Conservation (phyloP, 2,888 invertebrate species). For the Itoplectis maculator region DNA sequence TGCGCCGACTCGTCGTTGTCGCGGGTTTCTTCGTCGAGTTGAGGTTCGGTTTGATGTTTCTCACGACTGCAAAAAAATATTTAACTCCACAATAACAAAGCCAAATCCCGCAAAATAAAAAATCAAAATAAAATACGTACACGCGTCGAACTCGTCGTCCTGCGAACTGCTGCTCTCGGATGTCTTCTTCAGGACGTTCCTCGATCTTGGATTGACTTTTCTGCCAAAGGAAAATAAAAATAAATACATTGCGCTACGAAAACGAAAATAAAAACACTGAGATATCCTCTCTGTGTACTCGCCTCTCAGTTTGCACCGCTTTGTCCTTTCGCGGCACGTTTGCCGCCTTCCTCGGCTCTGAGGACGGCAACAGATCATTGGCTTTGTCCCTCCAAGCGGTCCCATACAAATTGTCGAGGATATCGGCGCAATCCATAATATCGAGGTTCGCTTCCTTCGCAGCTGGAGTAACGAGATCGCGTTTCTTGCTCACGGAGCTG, state of each 20-base stretch:
- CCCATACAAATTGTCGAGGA: conserved; percentile 86
- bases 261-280: not conserved
- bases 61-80: conserved; percentile 60
- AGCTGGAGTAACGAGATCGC: not conserved
- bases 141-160: conserved; percentile 69
- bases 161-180: conserved; percentile 69
- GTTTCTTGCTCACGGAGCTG: not conserved
- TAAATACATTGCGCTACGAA: not conserved
- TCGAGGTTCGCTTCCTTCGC: conserved; percentile 43
- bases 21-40: conserved; percentile 63
- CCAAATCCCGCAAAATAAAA: not conserved
- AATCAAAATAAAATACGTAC: conserved; percentile 68
- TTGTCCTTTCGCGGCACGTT: conserved; percentile 68
- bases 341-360: conserved; percentile 75
- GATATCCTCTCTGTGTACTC: conserved; percentile 16
- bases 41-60: conserved; percentile 63
- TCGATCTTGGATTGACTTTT: conserved; percentile 67
- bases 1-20: conserved; percentile 52
- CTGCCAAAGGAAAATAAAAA: conserved; percentile 57
- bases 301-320: conserved; percentile 79
- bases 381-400: conserved; percentile 86
- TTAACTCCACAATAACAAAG: conserved; percentile 15
- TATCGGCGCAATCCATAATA: conserved; percentile 78
- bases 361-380: conserved; percentile 72
- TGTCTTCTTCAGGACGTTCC: conserved; percentile 30